phyloP scores from a whole-genome alignment of 2,113 vertebrate genomes.

The Scopus umbretta region DNA sequence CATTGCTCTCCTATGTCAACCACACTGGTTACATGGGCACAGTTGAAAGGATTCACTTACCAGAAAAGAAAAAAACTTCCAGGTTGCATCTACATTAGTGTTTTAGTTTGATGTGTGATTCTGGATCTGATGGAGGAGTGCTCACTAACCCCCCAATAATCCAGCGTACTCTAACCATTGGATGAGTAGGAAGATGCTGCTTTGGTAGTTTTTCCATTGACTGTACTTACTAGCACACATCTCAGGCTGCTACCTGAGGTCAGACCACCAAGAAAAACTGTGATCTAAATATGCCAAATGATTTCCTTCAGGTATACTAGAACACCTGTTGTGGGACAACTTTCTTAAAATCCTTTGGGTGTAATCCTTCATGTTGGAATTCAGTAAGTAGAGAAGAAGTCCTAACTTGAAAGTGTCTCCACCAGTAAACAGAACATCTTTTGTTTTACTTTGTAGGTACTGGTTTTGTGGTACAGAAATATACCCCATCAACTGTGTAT shows the following conservation, averaged over 20 bases:
- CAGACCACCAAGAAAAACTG: background rate
- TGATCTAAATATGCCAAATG: background rate
- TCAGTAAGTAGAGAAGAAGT: background rate
- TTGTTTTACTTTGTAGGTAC: slow-evolving; percentile 18
- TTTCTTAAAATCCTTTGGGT: background rate
- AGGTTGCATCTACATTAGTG: background rate
- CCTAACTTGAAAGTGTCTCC: background rate
- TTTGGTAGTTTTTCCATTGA: background rate
- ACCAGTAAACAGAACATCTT: background rate
- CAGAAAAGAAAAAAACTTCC: background rate
- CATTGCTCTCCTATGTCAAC: background rate
- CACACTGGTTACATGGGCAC: background rate
- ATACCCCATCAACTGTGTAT: background rate
- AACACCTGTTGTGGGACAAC: background rate
- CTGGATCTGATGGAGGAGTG: background rate
- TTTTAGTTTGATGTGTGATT: background rate
- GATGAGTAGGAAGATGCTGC: background rate
- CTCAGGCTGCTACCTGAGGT: background rate
- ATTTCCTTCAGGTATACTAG: background rate
- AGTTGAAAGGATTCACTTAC: background rate
- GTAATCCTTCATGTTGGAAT: background rate
- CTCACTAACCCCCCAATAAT: background rate
- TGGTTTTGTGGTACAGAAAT: slow-evolving; percentile 10
- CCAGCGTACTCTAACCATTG: background rate
- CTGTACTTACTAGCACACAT: background rate